Evolutionary conservation across 2,888 invertebrate genomes (phyloP).

Genomic region (Miltochrista miniata): DNA sequence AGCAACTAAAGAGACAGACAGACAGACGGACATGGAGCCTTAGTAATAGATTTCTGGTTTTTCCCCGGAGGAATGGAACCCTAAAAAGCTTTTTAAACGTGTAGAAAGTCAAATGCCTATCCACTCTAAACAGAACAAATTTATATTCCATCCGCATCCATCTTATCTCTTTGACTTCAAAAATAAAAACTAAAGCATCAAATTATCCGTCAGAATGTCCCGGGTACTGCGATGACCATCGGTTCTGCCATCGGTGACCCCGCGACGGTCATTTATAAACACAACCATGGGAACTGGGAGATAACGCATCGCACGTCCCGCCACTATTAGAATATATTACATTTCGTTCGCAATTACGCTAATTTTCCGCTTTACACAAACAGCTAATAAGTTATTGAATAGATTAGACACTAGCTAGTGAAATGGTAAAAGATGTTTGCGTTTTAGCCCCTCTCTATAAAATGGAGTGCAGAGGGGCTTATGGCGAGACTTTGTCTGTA

Average conservation of each 20-base stretch:
- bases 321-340: conserved; percentile 58
- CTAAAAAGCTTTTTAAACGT: no score
- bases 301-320: conserved; percentile 78
- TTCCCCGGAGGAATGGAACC: no score
- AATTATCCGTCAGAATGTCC: conserved; percentile 31
- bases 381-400: conserved; percentile 12
- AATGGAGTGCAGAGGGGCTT: no score
- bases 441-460: no score
- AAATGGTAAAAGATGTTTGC: not conserved
- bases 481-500: no score
- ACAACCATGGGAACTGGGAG: conserved; percentile 75
- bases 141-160: not conserved
- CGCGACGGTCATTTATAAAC: conserved; percentile 75
- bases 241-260: conserved; percentile 66
- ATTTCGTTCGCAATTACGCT: conserved; percentile 52
- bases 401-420: not conserved
- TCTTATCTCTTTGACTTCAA: not conserved
- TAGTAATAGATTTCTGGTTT: no score
- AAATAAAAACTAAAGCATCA: conserved; percentile 13
- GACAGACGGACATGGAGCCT: no score
- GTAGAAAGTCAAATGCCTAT: no score
- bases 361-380: conserved; percentile 32
- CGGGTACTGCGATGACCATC: conserved; percentile 71
- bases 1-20: no score
- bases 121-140: not conserved